phyloP scores from a whole-genome alignment of 2,888 invertebrate species.

The Limnephilus auricula region DNA sequence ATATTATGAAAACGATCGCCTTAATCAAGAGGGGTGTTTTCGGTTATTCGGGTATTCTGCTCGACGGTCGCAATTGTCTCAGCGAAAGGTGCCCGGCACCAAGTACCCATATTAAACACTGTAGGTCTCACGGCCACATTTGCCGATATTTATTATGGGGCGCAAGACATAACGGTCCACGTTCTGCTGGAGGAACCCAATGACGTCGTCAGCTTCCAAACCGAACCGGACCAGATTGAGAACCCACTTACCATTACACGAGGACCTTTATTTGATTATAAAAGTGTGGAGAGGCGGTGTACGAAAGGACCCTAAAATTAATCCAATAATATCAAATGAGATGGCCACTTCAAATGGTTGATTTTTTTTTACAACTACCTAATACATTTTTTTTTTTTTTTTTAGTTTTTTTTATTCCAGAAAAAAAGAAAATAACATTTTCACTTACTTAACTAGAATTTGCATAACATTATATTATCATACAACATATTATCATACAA shows the following conservation, averaged over 20 bases:
- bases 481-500: too few relatives aligned
- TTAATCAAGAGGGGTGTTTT: not conserved
- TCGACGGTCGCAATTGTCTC: not conserved
- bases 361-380: not conserved
- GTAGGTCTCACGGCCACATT: slow-evolving; percentile 19
- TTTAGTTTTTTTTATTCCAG: too few relatives aligned
- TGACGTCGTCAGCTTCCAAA: slow-evolving; percentile 26
- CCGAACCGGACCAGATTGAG: slow-evolving; percentile 27
- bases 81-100: not conserved
- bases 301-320: not conserved
- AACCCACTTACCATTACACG: slow-evolving; percentile 28
- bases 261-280: not conserved
- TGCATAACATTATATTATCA: too few relatives aligned
- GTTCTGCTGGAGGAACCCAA: not conserved
- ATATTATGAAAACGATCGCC: not conserved
- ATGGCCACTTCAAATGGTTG: not conserved
- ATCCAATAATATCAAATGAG: not conserved
- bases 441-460: too few relatives aligned
- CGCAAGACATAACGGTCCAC: slow-evolving; percentile 4
- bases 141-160: slow-evolving; percentile 14
- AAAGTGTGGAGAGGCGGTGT: not conserved
- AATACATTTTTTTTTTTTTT: not conserved
- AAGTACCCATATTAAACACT: slow-evolving; percentile 9
- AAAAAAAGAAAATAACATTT: too few relatives aligned
- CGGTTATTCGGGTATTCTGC: not conserved